Conservation (phyloP, 2,888 invertebrate genomes). For the Idaea aversata region DNA sequence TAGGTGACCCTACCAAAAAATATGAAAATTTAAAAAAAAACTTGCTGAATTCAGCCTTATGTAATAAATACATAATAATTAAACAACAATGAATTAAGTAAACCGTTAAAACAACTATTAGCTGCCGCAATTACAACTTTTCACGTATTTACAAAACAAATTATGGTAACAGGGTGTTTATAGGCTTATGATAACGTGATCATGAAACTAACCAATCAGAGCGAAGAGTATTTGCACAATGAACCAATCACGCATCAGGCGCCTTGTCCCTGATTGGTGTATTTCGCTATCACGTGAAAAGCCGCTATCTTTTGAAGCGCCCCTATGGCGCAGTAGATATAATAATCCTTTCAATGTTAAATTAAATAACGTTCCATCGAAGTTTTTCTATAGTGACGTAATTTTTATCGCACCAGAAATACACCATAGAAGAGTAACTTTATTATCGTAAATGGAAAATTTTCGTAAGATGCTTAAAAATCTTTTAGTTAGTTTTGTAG, state of each 20-base stretch:
- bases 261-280: not conserved
- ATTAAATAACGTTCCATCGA: no score
- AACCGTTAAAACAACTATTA: slow-evolving; percentile 17
- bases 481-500: no score
- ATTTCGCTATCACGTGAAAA: not conserved
- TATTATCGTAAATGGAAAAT: no score
- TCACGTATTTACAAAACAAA: slow-evolving; percentile 13
- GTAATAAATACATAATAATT: not conserved
- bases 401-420: no score
- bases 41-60: not conserved
- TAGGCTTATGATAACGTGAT: not conserved
- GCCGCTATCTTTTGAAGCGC: no score
- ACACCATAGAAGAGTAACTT: no score
- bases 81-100: not conserved
- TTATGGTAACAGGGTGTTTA: slow-evolving; percentile 1
- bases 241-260: not conserved
- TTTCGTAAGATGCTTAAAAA: no score
- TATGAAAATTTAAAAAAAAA: not conserved
- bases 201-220: not conserved
- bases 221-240: not conserved
- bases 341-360: no score
- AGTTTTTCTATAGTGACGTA: no score
- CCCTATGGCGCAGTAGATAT: no score
- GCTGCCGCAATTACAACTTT: slow-evolving; percentile 66
- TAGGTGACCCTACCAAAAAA: not conserved